A percentile compares a stretch with the other conserved stretches of the same genome.
These are phyloP conservation scores for Drosophila varians DNA, from an alignment of 1,140 invertebrate genomes.

Conservation along the genomic window DNA sequence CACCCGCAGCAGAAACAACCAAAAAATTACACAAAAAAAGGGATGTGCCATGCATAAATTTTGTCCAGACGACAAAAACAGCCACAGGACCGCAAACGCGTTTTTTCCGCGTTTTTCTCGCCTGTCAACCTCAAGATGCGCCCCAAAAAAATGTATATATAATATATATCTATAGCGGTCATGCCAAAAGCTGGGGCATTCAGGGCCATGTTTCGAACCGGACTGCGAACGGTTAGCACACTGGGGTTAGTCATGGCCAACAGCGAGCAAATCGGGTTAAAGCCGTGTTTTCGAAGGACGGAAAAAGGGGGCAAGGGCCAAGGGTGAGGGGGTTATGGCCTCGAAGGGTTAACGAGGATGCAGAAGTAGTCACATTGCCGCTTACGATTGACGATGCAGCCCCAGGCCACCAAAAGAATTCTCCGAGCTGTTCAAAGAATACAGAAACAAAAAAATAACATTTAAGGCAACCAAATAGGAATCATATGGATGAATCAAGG, in stretches of 20 bases:
- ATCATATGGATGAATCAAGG: neutral
- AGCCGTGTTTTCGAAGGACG: neutral
- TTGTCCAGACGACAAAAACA: slow-evolving; percentile 28
- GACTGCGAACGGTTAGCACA: slow-evolving; percentile 20
- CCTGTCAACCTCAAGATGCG: slow-evolving; percentile 23
- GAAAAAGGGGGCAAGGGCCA: neutral
- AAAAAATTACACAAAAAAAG: slow-evolving; percentile 9
- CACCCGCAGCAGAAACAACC: neutral
- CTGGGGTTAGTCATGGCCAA: slow-evolving; percentile 31
- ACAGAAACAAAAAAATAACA: slow-evolving; percentile 10
- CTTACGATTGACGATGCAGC: slow-evolving; percentile 65
- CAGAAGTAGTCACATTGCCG: slow-evolving; percentile 29
- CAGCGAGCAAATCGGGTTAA: slow-evolving; percentile 25
- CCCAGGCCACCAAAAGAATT: slow-evolving; percentile 52
- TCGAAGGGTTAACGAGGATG: slow-evolving; percentile 2
- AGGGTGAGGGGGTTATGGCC: neutral
- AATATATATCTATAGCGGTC: slow-evolving; percentile 3
- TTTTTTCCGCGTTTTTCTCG: slow-evolving; percentile 30
- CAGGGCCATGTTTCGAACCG: slow-evolving; percentile 33
- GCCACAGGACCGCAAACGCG: slow-evolving; percentile 21
- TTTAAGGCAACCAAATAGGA: slow-evolving; percentile 1
- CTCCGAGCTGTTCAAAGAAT: slow-evolving; percentile 39
- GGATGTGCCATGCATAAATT: slow-evolving; percentile 37
- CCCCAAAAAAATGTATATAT: neutral
- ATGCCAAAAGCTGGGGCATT: slow-evolving; percentile 19